These are phyloP conservation scores for Dolichallabes microphthalmus DNA, from an alignment of 2,113 vertebrate genomes.

Conservation along the genomic window DNA sequence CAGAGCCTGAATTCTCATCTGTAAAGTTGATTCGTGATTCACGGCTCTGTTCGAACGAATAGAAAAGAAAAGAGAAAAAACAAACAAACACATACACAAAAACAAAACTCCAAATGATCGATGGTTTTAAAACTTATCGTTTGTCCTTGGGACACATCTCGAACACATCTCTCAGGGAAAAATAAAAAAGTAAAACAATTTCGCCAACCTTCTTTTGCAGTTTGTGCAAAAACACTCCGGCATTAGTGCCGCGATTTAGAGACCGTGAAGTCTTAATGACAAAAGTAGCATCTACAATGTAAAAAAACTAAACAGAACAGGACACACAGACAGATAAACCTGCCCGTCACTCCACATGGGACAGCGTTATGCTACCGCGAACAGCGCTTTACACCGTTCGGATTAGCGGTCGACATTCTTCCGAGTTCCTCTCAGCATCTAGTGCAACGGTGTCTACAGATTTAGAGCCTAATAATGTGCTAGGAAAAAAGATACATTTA, in stretches of 20 bases:
- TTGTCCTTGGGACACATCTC: background rate
- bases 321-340: slow-evolving; percentile 30
- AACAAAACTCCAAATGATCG: background rate
- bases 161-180: slow-evolving; percentile 14
- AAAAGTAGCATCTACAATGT: slow-evolving; percentile 28
- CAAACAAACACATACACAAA: background rate
- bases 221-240: slow-evolving; percentile 40
- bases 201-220: slow-evolving; percentile 5
- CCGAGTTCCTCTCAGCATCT: slow-evolving; percentile 61
- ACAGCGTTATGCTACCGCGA: slow-evolving; percentile 50
- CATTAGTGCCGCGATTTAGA: slow-evolving; percentile 44
- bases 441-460: slow-evolving; percentile 64
- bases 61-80: background rate
- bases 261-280: slow-evolving; percentile 38
- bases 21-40: background rate
- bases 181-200: background rate
- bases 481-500: slow-evolving; percentile 8
- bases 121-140: background rate
- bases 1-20: background rate
- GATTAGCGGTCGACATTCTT: slow-evolving; percentile 64
- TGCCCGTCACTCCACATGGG: slow-evolving; percentile 47
- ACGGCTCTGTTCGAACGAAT: background rate
- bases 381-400: slow-evolving; percentile 43
- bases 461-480: slow-evolving; percentile 52
- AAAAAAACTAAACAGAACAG: background rate